Evolutionary conservation across 2,888 invertebrate genomes (phyloP).

Genomic region (Apantesis nais): DNA sequence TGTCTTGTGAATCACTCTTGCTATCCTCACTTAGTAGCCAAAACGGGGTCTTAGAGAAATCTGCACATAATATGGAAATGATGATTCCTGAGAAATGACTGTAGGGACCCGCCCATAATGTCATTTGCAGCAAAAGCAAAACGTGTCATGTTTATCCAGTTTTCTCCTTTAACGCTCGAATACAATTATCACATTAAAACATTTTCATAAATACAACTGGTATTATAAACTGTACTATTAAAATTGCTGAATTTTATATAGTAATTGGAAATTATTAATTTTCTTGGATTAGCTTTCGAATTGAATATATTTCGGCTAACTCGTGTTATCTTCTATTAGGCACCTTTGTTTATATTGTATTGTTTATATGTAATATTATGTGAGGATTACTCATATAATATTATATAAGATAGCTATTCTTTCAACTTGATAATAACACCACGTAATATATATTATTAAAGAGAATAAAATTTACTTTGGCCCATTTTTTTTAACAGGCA

Average conservation of each 20-base stretch:
- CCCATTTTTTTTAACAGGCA: too few relatives aligned
- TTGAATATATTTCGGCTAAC: background rate
- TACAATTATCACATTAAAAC: too few relatives aligned
- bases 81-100: background rate
- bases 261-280: background rate
- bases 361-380: too few relatives aligned
- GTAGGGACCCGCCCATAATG: background rate
- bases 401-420: too few relatives aligned
- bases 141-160: background rate
- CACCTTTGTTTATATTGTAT: too few relatives aligned
- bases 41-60: background rate
- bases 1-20: background rate
- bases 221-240: background rate
- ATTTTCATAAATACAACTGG: background rate
- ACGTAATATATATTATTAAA: too few relatives aligned
- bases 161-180: background rate
- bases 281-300: background rate
- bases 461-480: too few relatives aligned
- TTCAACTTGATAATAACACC: too few relatives aligned
- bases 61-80: background rate
- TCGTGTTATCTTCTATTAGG: background rate
- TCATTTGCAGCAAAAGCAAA: background rate
- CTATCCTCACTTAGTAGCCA: background rate
- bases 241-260: too few relatives aligned
- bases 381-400: too few relatives aligned